A percentile compares a stretch with the other conserved stretches of the same genome.
Evolutionary conservation across 2,113 vertebrate species (phyloP).

Genomic region (Delphinus delphis): DNA sequence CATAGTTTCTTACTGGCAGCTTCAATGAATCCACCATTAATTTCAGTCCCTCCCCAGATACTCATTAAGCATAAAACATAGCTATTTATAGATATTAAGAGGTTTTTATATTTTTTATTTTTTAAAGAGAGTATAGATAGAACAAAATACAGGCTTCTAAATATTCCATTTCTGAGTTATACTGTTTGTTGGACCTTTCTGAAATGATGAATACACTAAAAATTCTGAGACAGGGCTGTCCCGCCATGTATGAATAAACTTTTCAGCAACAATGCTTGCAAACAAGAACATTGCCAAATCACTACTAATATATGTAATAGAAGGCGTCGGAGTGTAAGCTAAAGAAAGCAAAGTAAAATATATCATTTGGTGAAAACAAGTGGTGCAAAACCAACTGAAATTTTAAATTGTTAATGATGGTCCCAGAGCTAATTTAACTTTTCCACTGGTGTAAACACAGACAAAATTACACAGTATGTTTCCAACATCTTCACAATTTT

Average conservation of each 20-base stretch:
- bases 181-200: neutral
- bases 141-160: neutral
- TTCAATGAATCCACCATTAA: neutral
- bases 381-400: neutral
- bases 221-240: neutral
- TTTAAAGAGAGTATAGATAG: neutral
- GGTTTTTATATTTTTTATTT: neutral
- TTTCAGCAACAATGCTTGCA: conserved; percentile 39
- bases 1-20: neutral
- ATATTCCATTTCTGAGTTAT: neutral
- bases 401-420: neutral
- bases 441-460: neutral
- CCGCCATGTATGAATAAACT: conserved; percentile 60
- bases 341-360: conserved; percentile 7
- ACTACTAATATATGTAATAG: neutral
- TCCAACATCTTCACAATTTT: neutral
- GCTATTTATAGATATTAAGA: neutral
- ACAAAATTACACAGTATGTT: neutral
- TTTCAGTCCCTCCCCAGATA: neutral
- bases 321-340: neutral
- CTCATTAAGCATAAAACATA: neutral
- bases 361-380: neutral
- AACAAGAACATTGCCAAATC: neutral
- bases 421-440: conserved; percentile 43
- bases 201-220: neutral